Conservation (phyloP, 1,140 invertebrate species). For the Araneus ventricosus region DNA sequence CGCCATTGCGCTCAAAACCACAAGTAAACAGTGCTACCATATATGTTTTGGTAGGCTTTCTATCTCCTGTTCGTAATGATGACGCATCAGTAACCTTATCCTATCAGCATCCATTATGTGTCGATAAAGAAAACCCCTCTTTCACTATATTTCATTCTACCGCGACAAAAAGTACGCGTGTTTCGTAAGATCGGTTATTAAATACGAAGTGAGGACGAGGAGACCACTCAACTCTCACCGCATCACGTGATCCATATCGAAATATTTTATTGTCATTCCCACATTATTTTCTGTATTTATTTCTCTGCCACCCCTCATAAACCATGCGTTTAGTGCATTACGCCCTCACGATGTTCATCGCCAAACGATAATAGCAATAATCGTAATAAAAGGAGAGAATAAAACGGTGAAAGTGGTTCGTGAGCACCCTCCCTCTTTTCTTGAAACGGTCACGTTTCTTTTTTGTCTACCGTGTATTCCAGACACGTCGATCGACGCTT, state of each 20-base stretch:
- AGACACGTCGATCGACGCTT: slow-evolving; percentile 51
- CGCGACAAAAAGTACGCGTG: slow-evolving; percentile 11
- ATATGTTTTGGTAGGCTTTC: neutral
- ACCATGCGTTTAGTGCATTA: slow-evolving; percentile 51
- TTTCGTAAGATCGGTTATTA: slow-evolving; percentile 29
- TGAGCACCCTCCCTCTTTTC: slow-evolving; percentile 30
- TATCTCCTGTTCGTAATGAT: neutral
- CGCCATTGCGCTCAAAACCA: too few species aligned
- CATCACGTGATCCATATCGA: slow-evolving; percentile 51
- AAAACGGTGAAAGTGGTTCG: slow-evolving; percentile 25
- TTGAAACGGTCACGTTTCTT: slow-evolving; percentile 36
- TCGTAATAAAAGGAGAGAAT: slow-evolving; percentile 43
- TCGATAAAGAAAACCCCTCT: slow-evolving; percentile 20
- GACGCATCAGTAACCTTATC: neutral
- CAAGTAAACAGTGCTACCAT: too few species aligned
- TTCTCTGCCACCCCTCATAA: slow-evolving; percentile 39
- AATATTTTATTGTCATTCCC: slow-evolving; percentile 64
- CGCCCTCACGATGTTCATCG: slow-evolving; percentile 28
- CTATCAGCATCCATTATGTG: neutral
- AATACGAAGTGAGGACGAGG: slow-evolving; percentile 8
- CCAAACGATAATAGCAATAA: slow-evolving; percentile 48
- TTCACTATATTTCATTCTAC: slow-evolving; percentile 20
- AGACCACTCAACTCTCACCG: neutral
- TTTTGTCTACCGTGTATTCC: slow-evolving; percentile 28
- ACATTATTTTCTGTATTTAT: slow-evolving; percentile 56